phyloP scores from a whole-genome alignment of 1,140 invertebrate genomes.

The Platyscapa corneri region DNA sequence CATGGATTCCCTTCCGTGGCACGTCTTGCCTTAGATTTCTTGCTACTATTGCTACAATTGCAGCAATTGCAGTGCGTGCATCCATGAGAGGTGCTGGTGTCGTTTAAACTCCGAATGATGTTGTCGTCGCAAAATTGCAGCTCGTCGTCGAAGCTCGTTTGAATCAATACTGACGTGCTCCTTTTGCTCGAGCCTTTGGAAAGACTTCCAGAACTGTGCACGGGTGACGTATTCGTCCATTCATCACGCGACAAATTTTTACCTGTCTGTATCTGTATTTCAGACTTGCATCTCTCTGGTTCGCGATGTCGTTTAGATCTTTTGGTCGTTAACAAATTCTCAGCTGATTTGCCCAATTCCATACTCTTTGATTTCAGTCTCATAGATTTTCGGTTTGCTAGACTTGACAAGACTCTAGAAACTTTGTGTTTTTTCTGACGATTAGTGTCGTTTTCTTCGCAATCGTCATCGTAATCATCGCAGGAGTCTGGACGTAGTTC shows the following conservation, averaged over 20 bases:
- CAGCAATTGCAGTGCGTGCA: background rate
- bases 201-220: conserved; percentile 55
- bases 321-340: conserved; percentile 58
- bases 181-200: conserved; percentile 63
- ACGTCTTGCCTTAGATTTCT: background rate
- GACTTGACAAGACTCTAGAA: conserved; percentile 53
- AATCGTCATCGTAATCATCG: background rate
- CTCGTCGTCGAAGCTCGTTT: conserved; percentile 67
- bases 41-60: background rate
- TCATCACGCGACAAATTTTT: conserved; percentile 60
- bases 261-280: conserved; percentile 66
- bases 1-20: conserved; percentile 55
- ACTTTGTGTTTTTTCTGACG: conserved; percentile 36
- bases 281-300: conserved; percentile 67
- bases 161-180: conserved; percentile 68
- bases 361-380: conserved; percentile 63
- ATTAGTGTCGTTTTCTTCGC: background rate
- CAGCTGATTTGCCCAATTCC: conserved; percentile 66
- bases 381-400: conserved; percentile 62
- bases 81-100: background rate
- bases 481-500: conserved; percentile 21
- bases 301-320: conserved; percentile 62
- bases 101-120: conserved; percentile 39
- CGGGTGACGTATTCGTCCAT: conserved; percentile 69
- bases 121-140: conserved; percentile 56